phyloP scores from a whole-genome alignment of 1,140 invertebrate species.

The Hypothenemus hampei region DNA sequence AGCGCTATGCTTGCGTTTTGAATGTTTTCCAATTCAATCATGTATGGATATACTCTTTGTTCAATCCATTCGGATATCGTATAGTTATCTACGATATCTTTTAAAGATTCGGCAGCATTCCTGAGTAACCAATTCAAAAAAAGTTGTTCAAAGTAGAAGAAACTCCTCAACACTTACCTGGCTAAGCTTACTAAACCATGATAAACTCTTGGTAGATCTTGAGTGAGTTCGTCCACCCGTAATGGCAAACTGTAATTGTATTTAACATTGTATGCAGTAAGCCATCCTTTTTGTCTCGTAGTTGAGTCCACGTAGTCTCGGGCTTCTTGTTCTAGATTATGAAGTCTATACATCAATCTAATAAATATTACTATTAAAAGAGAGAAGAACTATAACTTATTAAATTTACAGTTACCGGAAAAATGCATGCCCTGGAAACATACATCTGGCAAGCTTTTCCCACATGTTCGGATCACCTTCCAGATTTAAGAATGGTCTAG shows the following conservation, averaged over 20 bases:
- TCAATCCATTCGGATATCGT: constrained; percentile 75
- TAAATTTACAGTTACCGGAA: constrained; percentile 12
- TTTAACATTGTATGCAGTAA: constrained; percentile 75
- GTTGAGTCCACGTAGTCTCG: constrained; percentile 45
- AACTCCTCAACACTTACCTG: constrained; percentile 32
- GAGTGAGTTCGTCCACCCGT: constrained; percentile 63
- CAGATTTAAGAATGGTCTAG: constrained; percentile 49
- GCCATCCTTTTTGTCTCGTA: constrained; percentile 56
- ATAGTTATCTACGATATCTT: constrained; percentile 65
- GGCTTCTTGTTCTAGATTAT: constrained; percentile 51
- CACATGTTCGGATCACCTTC: constrained; percentile 56
- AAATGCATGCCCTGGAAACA: constrained; percentile 52
- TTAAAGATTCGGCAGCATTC: constrained; percentile 59
- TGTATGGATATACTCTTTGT: constrained; percentile 49
- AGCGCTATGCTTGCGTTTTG: constrained; percentile 45
- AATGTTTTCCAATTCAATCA: constrained; percentile 47
- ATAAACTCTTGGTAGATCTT: constrained; percentile 59
- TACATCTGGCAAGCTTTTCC: constrained; percentile 55
- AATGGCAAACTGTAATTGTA: constrained; percentile 70
- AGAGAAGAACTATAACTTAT: not conserved
- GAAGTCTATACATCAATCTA: constrained; percentile 53
- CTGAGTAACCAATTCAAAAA: constrained; percentile 1
- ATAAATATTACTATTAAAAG: constrained; percentile 27
- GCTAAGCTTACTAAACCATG: constrained; percentile 57
- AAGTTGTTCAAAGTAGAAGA: not conserved